Evolutionary conservation across 2,888 invertebrate genomes (phyloP), one percentile per base, ranked within the genome.

Genomic region (Calliopum simillimum): DNA sequence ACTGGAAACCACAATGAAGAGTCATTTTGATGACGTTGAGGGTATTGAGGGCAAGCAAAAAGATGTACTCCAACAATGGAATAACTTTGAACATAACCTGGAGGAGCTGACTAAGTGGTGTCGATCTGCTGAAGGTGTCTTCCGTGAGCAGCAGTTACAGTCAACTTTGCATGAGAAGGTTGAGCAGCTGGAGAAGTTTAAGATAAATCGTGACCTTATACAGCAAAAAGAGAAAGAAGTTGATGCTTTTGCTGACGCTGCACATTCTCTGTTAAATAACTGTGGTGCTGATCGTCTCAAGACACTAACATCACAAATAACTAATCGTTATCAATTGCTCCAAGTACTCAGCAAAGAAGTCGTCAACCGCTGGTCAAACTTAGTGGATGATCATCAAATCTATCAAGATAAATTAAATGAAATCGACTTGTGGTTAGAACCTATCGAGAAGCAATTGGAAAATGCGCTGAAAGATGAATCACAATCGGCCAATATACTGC

Each of bases 71-170:
- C 89, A 91, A 64, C 93, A 94, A 82, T 98, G 98, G 98, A 90
- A 92, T 76, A 91, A 92, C 71, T 98, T 97, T 84, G 97, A 98
- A 82, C 89, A 90, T 56, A 91, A 91, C 43, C 88, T 96, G 55
- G 95, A 96, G 75, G 89, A 89, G 25, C 90, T 96, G 44, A 93
- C 93, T 13, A 92, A 92, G 77, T 97, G 97, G 97, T 91, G 97
- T 76, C 92, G 94, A 79, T 88, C 90, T 41, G 92, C 92, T 83
- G 97, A 98, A 87, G 89, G 91, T 11, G 91, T 93, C 68, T 94
- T 97, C 82, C 91, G 96, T 66, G 95, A 97, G 78, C 96, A 96
- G 83, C 92, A 92, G 75, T 87, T 96, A 3, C 93, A 94, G 82
- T 92, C 94, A 1, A 92, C 93, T 0, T 85, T 96, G 21, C 88